These are phyloP conservation scores for Tetragonisca angustula DNA, from an alignment of 2,888 invertebrate species.

Conservation along the genomic window DNA sequence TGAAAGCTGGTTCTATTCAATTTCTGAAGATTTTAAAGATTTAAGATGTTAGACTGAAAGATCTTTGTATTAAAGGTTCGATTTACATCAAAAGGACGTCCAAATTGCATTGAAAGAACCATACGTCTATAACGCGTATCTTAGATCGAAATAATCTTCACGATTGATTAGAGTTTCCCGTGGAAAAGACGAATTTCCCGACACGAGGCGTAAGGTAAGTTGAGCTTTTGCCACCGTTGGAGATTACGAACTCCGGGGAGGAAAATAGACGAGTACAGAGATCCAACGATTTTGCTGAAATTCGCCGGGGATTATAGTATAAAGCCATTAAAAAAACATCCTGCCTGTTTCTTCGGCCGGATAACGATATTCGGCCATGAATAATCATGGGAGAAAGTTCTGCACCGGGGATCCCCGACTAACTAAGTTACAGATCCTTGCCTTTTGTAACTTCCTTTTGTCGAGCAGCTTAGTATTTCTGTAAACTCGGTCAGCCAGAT, in stretches of 20 bases:
- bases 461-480: conserved; percentile 37
- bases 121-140: too few species aligned
- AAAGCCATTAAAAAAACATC: conserved; percentile 54
- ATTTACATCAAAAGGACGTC: too few species aligned
- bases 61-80: too few species aligned
- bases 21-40: too few species aligned
- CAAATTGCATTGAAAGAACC: too few species aligned
- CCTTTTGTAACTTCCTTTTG: conserved; percentile 38
- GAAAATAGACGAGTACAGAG: conserved; percentile 19
- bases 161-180: not conserved
- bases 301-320: conserved; percentile 38
- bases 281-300: conserved; percentile 22
- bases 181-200: conserved; percentile 1
- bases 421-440: conserved; percentile 34
- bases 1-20: too few species aligned
- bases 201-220: conserved; percentile 63
- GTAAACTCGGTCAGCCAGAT: conserved; percentile 13
- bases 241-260: conserved; percentile 29
- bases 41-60: too few species aligned
- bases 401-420: conserved; percentile 1
- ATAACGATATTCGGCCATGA: conserved; percentile 61
- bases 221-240: conserved; percentile 18
- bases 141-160: too few species aligned
- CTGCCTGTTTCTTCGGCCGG: conserved; percentile 45
- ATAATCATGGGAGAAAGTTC: conserved; percentile 61